Percentiles rank a stretch among this genome's conserved stretches.
These are phyloP conservation scores for Rhyacophila evoluta DNA, from an alignment of 2,888 invertebrate genomes.

Conservation along the genomic window DNA sequence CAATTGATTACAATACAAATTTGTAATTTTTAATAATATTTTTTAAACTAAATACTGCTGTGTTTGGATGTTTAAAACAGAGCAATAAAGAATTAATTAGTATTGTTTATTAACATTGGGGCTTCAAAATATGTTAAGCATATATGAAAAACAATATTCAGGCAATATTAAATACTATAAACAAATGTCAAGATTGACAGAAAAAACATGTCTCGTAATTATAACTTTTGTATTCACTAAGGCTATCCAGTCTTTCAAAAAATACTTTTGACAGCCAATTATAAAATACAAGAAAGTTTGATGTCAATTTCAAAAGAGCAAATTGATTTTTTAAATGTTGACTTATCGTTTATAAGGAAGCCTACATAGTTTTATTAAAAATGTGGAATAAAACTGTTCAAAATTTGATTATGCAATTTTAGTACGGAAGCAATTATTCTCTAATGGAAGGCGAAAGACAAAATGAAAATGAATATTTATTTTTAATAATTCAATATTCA, in stretches of 20 bases:
- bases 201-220: background rate
- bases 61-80: background rate
- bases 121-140: too few relatives aligned
- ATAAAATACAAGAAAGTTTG: background rate
- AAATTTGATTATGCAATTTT: background rate
- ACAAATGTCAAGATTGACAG: too few relatives aligned
- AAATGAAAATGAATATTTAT: background rate
- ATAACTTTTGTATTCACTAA: constrained; percentile 4
- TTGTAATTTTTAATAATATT: background rate
- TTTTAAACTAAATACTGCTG: background rate
- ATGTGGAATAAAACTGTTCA: constrained; percentile 5
- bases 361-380: background rate
- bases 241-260: constrained; percentile 22
- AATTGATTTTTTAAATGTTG: background rate
- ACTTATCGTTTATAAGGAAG: background rate
- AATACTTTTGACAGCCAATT: constrained; percentile 16
- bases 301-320: background rate
- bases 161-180: too few relatives aligned
- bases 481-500: background rate
- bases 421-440: background rate
- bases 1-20: background rate
- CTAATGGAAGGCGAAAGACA: constrained; percentile 18
- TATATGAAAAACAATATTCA: too few relatives aligned
- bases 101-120: too few relatives aligned
- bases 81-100: too few relatives aligned